Base-by-base conservation (phyloP, 2,888 invertebrate species). In the Phania funesta region DNA sequence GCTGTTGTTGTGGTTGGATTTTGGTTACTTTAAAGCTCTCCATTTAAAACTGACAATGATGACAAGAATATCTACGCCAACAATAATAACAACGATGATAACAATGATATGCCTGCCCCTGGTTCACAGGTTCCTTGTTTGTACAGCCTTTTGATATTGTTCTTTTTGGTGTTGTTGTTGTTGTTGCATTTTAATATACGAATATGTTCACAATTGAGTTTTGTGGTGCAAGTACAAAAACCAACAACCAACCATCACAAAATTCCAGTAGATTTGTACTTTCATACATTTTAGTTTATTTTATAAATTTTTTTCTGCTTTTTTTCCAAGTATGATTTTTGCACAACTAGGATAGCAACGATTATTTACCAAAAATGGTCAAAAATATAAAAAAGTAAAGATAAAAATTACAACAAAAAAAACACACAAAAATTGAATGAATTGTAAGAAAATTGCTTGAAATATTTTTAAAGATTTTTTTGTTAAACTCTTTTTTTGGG, bases 311-410 rank as follows among this genome's bases (percentile, higher is more conserved):
- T 64, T 56, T 52, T 35, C 13, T 32, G 8, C 38, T 35, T 62
- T 74, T 46, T 77, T 50, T 67, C 50, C 52, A 62, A 54, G 29
- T 64, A 62, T 52, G 44, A 62, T 62, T 62, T 77, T 60, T 77
- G 62, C 54, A 3, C 24, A 38, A 44, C 56, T 67, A 44, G 58
- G 78, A 79, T 79, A 58, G 68, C 80, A 79, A 70, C 73, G 83
- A 83, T 85, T 85, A 78, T 78, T 78, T 84, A 84, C 87, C 86
- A 84, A 87, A 87, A 86, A 87, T 87, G 87, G 87, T 84, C 87
- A 87, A 13, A 5, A 60, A 24, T 16, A 84, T 13, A 24, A 73
- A 68, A 9, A 67, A 46, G 26, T 44, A 2, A 60, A 38, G 20
- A 56, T 35, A 73, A 52, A 68, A 54, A 65, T 32, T 50, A 46